Percentiles rank a stretch among this genome's conserved stretches.
Evolutionary conservation across 2,797 vertebrate genomes (phyloP).

Genomic region (Typhlichthys eigenmanni): DNA sequence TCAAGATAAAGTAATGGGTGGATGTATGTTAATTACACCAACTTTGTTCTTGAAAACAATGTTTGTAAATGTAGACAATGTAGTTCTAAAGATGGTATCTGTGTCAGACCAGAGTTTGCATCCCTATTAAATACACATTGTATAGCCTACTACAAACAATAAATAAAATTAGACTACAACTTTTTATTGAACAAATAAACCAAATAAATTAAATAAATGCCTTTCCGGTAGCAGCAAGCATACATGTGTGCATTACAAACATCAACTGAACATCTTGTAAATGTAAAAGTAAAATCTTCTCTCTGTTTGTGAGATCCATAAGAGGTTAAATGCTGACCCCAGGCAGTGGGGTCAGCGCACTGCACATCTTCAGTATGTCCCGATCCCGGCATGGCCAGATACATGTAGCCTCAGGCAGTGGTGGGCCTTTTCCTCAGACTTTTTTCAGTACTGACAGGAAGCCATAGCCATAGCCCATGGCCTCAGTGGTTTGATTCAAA

Average conservation of each 20-base stretch:
- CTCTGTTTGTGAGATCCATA: slow-evolving; percentile 34
- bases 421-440: slow-evolving; percentile 50
- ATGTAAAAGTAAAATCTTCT: slow-evolving; percentile 39
- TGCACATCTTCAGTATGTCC: slow-evolving; percentile 48
- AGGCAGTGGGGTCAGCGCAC: slow-evolving; percentile 49
- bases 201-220: too few relatives aligned
- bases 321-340: slow-evolving; percentile 48
- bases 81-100: too few relatives aligned
- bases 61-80: too few relatives aligned
- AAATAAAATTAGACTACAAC: too few relatives aligned
- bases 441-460: slow-evolving; percentile 56
- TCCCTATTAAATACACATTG: too few relatives aligned
- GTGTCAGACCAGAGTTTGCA: too few relatives aligned
- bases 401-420: slow-evolving; percentile 68
- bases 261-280: slow-evolving; percentile 12
- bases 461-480: slow-evolving; percentile 56
- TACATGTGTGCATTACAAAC: slow-evolving; percentile 4
- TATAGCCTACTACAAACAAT: too few relatives aligned
- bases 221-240: slow-evolving; percentile 11
- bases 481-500: slow-evolving; percentile 52
- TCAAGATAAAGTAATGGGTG: too few relatives aligned
- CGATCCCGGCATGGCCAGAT: slow-evolving; percentile 61
- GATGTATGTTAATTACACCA: too few relatives aligned
- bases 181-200: too few relatives aligned
- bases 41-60: too few relatives aligned